Percentiles rank a stretch among this genome's conserved stretches.
These are phyloP conservation scores for Erpobdella octoculata DNA, from an alignment of 2,888 invertebrate genomes.

Conservation along the genomic window DNA sequence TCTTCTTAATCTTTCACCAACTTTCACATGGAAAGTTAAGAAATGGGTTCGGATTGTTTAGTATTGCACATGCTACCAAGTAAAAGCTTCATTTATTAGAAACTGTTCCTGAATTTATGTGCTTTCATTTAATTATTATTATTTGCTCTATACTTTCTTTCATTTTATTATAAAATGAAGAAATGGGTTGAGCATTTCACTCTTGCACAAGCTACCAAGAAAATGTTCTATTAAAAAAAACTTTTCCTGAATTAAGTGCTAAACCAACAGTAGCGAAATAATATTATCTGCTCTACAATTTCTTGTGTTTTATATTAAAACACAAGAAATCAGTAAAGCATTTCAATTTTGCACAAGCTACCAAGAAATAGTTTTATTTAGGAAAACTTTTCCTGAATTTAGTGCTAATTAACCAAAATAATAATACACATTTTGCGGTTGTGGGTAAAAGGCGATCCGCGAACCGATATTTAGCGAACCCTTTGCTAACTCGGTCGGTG, in stretches of 20 bases:
- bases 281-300: not conserved
- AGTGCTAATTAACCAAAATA: no score
- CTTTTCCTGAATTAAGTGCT: not conserved
- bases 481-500: no score
- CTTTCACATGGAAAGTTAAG: not conserved
- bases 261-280: not conserved
- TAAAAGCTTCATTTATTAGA: not conserved
- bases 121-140: not conserved
- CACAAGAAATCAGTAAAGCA: not conserved
- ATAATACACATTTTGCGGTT: no score
- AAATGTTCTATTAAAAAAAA: not conserved
- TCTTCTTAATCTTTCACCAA: not conserved
- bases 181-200: not conserved
- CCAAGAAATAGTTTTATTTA: not conserved
- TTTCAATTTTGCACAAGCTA: not conserved
- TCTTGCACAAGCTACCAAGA: conserved; percentile 4
- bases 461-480: no score
- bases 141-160: not conserved
- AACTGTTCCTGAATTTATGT: conserved; percentile 14
- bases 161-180: not conserved
- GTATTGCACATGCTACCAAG: conserved; percentile 28
- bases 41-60: not conserved
- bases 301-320: not conserved
- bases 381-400: not conserved
- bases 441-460: no score